Percentiles rank a stretch among this genome's conserved stretches.
Conservation (phyloP, 2,113 vertebrate species). For the Pteruthius melanotis region DNA sequence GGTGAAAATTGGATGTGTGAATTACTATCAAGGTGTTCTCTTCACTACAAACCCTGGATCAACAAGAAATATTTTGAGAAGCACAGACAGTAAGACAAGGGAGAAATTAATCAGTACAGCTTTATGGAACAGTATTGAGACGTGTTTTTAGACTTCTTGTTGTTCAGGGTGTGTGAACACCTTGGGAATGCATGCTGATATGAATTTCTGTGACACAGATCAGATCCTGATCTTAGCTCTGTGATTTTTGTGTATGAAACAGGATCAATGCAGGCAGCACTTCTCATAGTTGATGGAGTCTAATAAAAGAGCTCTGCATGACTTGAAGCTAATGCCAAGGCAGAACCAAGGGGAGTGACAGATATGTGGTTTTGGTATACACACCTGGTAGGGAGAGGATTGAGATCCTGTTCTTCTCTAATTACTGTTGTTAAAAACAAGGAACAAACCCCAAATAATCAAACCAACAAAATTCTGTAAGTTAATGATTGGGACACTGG, state of each 20-base stretch:
- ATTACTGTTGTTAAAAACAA: neutral
- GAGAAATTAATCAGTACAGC: neutral
- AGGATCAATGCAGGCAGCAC: neutral
- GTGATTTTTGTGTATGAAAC: neutral
- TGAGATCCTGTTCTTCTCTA: neutral
- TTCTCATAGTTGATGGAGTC: neutral
- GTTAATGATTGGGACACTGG: neutral
- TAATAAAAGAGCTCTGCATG: neutral
- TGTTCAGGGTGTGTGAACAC: neutral
- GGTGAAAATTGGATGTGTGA: neutral
- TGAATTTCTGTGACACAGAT: neutral
- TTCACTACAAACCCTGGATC: neutral
- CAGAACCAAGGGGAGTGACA: neutral
- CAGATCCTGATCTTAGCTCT: neutral
- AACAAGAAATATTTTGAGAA: neutral
- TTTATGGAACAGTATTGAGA: neutral
- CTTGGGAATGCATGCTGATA: neutral
- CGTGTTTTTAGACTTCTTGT: neutral
- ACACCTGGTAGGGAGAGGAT: neutral
- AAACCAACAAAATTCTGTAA: neutral
- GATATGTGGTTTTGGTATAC: neutral
- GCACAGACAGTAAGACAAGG: neutral
- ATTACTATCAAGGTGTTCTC: neutral
- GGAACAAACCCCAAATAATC: no score
- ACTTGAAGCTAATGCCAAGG: neutral